These are phyloP conservation scores for Sarcophaga subvicina DNA, from an alignment of 2,888 invertebrate species.

Conservation along the genomic window DNA sequence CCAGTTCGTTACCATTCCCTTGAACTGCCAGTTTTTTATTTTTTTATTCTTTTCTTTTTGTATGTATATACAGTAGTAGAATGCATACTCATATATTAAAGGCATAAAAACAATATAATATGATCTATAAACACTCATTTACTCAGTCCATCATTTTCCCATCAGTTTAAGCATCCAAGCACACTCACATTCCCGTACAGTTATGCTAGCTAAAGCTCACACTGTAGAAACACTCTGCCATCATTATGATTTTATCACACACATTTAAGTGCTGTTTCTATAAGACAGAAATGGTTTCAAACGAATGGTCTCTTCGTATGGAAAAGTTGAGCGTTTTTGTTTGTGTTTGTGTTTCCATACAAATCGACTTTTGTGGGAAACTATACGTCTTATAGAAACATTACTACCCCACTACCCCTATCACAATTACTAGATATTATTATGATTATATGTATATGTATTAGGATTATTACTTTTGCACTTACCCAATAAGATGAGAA, in stretches of 20 bases:
- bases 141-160: neutral
- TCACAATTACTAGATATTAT: neutral
- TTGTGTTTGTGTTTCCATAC: no score
- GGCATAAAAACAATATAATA: neutral
- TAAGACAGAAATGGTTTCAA: no score
- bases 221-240: no score
- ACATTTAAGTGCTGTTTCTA: no score
- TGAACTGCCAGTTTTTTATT: neutral
- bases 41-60: neutral
- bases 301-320: no score
- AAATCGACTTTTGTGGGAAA: no score
- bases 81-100: neutral
- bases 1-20: no score
- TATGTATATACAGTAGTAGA: neutral
- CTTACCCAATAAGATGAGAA: slow-evolving; percentile 69
- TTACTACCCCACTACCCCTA: no score
- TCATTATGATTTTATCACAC: no score
- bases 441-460: neutral
- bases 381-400: no score
- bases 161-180: neutral
- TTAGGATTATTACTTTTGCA: slow-evolving; percentile 28
- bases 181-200: neutral
- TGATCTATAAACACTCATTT: neutral
- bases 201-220: no score
- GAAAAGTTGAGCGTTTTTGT: no score